Conservation (phyloP, 2,113 vertebrate genomes). For the Hiodon tergisus region DNA sequence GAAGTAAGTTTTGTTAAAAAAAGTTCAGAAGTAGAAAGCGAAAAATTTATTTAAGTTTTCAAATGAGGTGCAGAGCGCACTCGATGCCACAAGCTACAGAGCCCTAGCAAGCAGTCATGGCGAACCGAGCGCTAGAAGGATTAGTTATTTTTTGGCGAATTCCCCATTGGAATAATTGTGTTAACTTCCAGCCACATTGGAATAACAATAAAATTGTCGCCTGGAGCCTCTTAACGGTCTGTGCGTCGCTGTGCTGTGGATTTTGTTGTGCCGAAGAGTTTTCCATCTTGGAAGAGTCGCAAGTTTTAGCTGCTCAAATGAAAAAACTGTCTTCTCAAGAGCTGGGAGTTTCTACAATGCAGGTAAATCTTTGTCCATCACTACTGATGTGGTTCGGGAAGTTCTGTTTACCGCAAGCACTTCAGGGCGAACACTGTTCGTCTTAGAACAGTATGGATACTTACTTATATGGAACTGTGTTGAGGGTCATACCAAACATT, state of each 20-base stretch:
- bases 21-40: constrained; percentile 57
- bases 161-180: constrained; percentile 37
- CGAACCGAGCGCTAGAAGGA: constrained; percentile 47
- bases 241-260: constrained; percentile 58
- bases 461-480: too few relatives aligned
- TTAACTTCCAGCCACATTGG: constrained; percentile 16
- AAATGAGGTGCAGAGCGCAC: constrained; percentile 27
- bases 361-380: constrained; percentile 58
- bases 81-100: constrained; percentile 20
- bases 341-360: constrained; percentile 88
- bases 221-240: constrained; percentile 50
- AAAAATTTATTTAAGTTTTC: constrained; percentile 46
- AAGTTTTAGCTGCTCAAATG: constrained; percentile 86
- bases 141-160: constrained; percentile 33
- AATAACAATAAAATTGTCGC: constrained; percentile 32
- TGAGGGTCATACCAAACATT: too few relatives aligned
- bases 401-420: background rate
- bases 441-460: too few relatives aligned
- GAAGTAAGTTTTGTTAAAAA: constrained; percentile 29
- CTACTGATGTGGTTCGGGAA: background rate
- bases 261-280: constrained; percentile 75
- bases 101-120: constrained; percentile 62
- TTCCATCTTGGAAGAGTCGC: constrained; percentile 88
- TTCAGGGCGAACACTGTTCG: background rate
- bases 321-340: constrained; percentile 82